Base-by-base conservation (phyloP, 2,113 vertebrate genomes). In the Circaetus cinerascens region DNA sequence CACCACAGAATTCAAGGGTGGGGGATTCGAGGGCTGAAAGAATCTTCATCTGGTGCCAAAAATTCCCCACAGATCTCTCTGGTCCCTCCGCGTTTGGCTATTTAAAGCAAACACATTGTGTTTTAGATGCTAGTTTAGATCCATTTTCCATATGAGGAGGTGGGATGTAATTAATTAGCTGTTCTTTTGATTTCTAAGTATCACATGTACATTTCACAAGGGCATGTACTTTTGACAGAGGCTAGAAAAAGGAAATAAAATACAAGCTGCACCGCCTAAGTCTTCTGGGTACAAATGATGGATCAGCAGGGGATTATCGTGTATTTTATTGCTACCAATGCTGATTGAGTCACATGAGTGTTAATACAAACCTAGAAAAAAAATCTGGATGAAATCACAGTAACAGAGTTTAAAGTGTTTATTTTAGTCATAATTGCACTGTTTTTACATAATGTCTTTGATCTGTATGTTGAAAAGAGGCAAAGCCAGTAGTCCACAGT, bases 1-100 rank as follows among this genome's bases (percentile, higher is more conserved):
- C 91, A 97, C 95, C 93, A 95, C 94, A 95, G 96, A 97, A 97
- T 96, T 97, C 95, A 95, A 96, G 94, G 90, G 89, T 94, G 91
- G 93, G 91, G 88, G 96, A 91, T 95, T 88, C 74, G 12, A 97
- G 96, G 95, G 74, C 93, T 95, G 87, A 86, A 96, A 84, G 95
- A 96, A 96, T 97, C 91, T 94, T 91, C 56, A 86, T 72, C 73
- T 53, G 60, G 86, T 96, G 95, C 95, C 96, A 97, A 90, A 96
- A 93, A 87, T 86, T 95, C 85, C 93, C 92, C 94, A 93, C 91
- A 96, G 92, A 96, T 97, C 86, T 90, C 93, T 93, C 85, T 90
- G 69, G 94, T 95, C 95, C 81, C 91, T 92, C 95, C 4, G 32
- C 67, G 2, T 94, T 93, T 93, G 83, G 93, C 90, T 94, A 88